phyloP scores from a whole-genome alignment of 2,113 vertebrate species.

The Paracanthobrama guichenoti region DNA sequence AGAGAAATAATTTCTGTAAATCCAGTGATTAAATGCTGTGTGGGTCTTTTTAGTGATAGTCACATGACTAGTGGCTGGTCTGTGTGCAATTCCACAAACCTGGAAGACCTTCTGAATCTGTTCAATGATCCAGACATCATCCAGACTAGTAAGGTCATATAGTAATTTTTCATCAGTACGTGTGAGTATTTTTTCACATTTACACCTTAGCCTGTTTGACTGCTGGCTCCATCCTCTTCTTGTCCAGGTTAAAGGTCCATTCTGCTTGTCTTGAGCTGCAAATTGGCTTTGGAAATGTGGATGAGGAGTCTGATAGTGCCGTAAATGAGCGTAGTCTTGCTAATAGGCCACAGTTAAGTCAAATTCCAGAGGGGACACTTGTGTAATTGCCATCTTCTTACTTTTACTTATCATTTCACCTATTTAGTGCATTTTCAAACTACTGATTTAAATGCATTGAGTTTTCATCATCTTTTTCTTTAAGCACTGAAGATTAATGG shows the following conservation, averaged over 20 bases:
- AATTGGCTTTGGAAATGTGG: slow-evolving; percentile 46
- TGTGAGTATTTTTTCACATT: slow-evolving; percentile 18
- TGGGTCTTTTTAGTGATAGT: no score
- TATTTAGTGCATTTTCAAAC: slow-evolving; percentile 13
- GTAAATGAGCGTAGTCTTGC: slow-evolving; percentile 34
- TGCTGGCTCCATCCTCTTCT: slow-evolving; percentile 2
- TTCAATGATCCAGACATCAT: neutral
- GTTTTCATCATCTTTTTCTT: slow-evolving; percentile 33
- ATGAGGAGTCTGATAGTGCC: neutral
- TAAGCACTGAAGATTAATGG: slow-evolving; percentile 24
- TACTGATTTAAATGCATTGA: slow-evolving; percentile 12
- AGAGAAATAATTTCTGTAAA: no score
- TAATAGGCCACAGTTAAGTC: slow-evolving; percentile 48
- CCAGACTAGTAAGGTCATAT: slow-evolving; percentile 32
- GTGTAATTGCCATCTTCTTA: slow-evolving; percentile 47
- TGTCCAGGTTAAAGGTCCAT: slow-evolving; percentile 10
- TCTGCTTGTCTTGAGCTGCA: slow-evolving; percentile 30
- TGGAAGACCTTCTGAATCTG: no score
- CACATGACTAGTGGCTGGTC: no score
- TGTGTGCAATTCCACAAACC: no score
- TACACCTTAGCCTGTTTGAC: slow-evolving; percentile 15
- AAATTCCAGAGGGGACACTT: slow-evolving; percentile 38
- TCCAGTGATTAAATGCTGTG: no score
- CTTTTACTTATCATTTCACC: slow-evolving; percentile 39
- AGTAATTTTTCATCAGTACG: slow-evolving; percentile 6